A percentile compares a stretch with the other conserved stretches of the same genome.
Conservation (phyloP, 2,113 vertebrate genomes). For the Trogon melanurus region DNA sequence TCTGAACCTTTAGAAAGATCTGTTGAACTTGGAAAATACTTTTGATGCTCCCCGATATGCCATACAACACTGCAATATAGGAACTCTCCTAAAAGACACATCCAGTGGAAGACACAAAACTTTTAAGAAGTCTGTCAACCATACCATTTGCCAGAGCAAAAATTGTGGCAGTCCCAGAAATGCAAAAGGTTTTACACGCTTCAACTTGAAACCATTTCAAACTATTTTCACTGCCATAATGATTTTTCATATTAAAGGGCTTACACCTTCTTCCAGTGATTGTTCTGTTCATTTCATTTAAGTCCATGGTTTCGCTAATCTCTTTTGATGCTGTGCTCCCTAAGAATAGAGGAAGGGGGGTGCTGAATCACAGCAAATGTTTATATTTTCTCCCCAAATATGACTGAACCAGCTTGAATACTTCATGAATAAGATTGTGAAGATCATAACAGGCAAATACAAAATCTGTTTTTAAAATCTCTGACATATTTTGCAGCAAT, state of each 20-base stretch:
- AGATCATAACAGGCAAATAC: constrained; percentile 29
- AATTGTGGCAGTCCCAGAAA: not conserved
- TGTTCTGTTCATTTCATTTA: not conserved
- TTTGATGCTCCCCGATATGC: not conserved
- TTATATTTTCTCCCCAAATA: constrained; percentile 7
- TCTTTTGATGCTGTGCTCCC: not conserved
- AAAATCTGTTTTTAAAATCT: constrained; percentile 14
- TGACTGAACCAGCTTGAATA: constrained; percentile 26
- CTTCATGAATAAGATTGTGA: constrained; percentile 6
- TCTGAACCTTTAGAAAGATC: not conserved
- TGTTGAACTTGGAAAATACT: not conserved
- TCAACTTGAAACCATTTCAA: not conserved
- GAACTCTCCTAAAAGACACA: not conserved
- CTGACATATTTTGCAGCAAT: constrained; percentile 8
- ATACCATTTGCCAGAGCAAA: not conserved
- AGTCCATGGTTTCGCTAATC: not conserved
- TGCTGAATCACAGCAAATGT: constrained; percentile 50
- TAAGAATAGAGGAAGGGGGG: not conserved
- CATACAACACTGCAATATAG: not conserved
- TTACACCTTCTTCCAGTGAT: not conserved
- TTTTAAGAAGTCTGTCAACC: not conserved
- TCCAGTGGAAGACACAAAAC: not conserved
- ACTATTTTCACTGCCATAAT: not conserved
- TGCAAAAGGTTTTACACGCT: not conserved
- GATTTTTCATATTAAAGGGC: constrained; percentile 6